Conservation (phyloP, 2,797 vertebrate species). For the Morus bassanus region DNA sequence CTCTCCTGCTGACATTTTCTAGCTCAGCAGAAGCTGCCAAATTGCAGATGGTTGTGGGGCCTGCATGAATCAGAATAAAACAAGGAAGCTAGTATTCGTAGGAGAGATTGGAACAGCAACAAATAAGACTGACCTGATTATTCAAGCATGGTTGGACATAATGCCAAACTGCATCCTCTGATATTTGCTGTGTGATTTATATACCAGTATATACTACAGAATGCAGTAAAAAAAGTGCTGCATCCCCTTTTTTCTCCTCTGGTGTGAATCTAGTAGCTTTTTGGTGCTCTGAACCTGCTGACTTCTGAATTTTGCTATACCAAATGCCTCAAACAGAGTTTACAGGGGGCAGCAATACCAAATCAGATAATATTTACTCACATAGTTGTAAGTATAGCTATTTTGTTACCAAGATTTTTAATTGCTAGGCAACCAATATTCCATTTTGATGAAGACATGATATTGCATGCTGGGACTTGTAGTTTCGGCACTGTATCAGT, state of each 20-base stretch:
- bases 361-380: neutral
- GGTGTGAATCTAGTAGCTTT: neutral
- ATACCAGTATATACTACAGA: neutral
- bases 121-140: conserved; percentile 46
- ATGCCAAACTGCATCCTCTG: neutral
- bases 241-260: neutral
- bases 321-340: neutral
- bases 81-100: conserved; percentile 33
- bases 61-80: neutral
- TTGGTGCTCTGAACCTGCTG: neutral
- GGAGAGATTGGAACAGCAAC: conserved; percentile 22
- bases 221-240: neutral
- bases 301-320: neutral
- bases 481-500: neutral
- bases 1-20: conserved; percentile 30
- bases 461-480: neutral
- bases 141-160: neutral
- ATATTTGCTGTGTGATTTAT: neutral
- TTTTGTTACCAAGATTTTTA: neutral
- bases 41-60: conserved; percentile 19
- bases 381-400: neutral
- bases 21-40: conserved; percentile 43
- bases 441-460: neutral
- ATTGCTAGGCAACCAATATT: neutral
- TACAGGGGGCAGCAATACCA: neutral